Base-by-base conservation (phyloP, 2,113 vertebrate species). In the Telmatochromis sp. region DNA sequence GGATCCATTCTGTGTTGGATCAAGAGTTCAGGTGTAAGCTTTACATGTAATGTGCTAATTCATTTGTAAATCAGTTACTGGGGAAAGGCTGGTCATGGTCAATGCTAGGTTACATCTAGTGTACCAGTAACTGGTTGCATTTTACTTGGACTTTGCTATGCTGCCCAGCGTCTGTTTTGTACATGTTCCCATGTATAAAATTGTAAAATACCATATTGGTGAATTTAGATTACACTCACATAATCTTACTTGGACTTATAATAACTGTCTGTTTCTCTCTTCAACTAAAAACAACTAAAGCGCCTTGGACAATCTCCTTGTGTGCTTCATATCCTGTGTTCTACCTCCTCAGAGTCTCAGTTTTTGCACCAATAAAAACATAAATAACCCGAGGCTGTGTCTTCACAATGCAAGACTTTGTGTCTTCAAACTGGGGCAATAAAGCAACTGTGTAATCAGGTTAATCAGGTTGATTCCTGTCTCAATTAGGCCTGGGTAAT, bases 401-500 rank as follows among this genome's bases (percentile, higher is more conserved):
- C 55, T 87, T 83, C 35, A 87, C 42, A 86, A 82, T 80, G 81
- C 3, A 23, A 8, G 42, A 84, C 84, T 82, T 81, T 82, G 65
- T 88, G 49, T 54, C 33, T 33, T 79, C 31, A 9, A n/a, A 60
- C 28, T 54, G 19, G 28, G 1, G 6, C 65, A 33, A 75, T 82
- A 87, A 82, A 84, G 79, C 82, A 82, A 63, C 51, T 53, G 47
- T 83, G 45, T 53, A 68, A 89, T 70, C 88, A 53, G 68, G 17
- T 63, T 13, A 85, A 88, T 91, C 87, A 88, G 54, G 86, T 88
- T 88, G 82, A 54, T 81, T 94, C 89, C 89, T 85, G 84, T 80
- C 88, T 82, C 31, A 6, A 91, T 91, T 85, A 87, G 84, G 68
- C 51, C 45, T 2, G 33, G 47, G 78, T 84, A 9, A 85, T 85